Evolutionary conservation across 1,140 invertebrate genomes (phyloP).

Genomic region (Bombus superbus): DNA sequence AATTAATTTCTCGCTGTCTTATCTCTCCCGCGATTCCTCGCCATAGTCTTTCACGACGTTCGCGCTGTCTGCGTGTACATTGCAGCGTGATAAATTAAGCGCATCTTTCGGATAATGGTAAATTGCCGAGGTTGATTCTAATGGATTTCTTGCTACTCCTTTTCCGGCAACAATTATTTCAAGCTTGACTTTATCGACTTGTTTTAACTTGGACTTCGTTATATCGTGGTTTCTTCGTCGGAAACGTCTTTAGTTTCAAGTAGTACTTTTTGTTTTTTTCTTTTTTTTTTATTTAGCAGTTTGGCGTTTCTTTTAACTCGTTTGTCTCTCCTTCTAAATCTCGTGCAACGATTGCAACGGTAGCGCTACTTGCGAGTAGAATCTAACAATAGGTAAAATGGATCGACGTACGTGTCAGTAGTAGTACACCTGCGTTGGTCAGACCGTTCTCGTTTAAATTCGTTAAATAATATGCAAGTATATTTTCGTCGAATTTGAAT

Average conservation of each 20-base stretch:
- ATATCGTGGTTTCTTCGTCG: background rate
- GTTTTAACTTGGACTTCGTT: background rate
- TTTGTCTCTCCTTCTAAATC: too few relatives aligned
- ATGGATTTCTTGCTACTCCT: background rate
- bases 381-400: background rate
- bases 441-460: too few relatives aligned
- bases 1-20: slow-evolving; percentile 33
- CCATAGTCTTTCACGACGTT: too few relatives aligned
- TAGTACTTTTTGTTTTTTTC: too few relatives aligned
- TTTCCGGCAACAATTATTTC: background rate
- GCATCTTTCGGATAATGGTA: background rate
- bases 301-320: too few relatives aligned
- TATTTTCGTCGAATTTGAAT: background rate
- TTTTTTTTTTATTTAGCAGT: too few relatives aligned
- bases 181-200: background rate
- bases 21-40: background rate
- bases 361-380: background rate
- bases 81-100: background rate
- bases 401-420: background rate
- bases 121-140: background rate
- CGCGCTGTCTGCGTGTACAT: background rate
- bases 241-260: background rate
- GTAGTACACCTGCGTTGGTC: background rate
- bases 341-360: too few relatives aligned
- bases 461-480: too few relatives aligned